Conservation (phyloP, 2,113 vertebrate species). For the Epinephelus moara region DNA sequence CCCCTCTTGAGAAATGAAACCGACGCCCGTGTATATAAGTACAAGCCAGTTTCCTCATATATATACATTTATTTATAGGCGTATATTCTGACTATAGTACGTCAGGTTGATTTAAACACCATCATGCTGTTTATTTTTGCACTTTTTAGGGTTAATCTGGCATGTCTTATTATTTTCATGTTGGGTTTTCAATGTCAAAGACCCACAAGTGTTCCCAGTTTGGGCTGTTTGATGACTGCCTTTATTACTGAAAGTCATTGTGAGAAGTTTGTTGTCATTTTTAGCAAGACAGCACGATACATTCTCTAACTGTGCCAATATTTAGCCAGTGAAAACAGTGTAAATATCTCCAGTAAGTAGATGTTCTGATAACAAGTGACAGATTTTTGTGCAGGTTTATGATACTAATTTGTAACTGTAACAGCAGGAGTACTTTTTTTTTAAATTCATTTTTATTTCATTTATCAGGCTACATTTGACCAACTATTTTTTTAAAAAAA, state of each 20-base stretch:
- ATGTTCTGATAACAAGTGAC: no score
- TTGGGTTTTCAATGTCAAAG: background rate
- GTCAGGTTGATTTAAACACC: background rate
- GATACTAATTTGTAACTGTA: background rate
- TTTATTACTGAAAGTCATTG: background rate
- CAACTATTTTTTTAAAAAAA: no score
- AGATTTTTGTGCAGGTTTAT: background rate
- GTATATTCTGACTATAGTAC: background rate
- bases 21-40: no score
- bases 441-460: no score
- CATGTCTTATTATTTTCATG: background rate
- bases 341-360: background rate
- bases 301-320: background rate
- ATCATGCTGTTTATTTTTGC: no score
- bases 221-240: background rate
- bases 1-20: no score
- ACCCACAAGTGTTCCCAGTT: background rate
- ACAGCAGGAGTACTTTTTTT: background rate
- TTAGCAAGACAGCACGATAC: background rate
- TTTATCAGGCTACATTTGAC: background rate
- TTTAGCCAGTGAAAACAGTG: background rate
- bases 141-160: background rate
- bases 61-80: background rate
- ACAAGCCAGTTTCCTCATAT: no score
- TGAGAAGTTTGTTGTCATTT: background rate